Base-by-base conservation (phyloP, 2,797 vertebrate genomes). In the Chiropotes sagulatus region DNA sequence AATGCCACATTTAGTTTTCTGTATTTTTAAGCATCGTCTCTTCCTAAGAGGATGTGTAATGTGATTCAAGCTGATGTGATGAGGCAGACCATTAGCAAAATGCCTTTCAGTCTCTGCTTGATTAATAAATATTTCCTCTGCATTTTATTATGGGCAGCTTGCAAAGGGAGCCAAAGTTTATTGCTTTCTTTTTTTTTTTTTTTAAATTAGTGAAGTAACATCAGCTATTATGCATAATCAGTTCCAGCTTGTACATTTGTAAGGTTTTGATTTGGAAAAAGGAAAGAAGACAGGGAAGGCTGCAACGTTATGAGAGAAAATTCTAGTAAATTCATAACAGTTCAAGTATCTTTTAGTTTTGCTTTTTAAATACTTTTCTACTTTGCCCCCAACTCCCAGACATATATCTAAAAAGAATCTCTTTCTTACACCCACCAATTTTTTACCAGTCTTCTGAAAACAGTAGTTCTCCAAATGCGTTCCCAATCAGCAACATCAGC, bases 121-220 rank as follows among this genome's bases (percentile, higher is more conserved):
- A 72, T 82, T 93, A 96, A 93, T 90, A 39, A 97, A 84, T n/a
- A 90, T 96, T 84, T 91, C 7, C 30, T 61, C 48, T 54, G 36
- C 1, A 6, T 88, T 94, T 95, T 94, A 54, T 57, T 90, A 70
- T 22, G n/a, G 9, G 4, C 11, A 75, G 24, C 22, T 83, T 89
- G 88, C 9, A 72, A 75, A 96, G 78, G 46, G 44, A 90, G 54
- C 28, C 90, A 86, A n/a, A 12, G 44, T 41, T n/a, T 28, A 19
- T 89, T 70, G n/a, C 22, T 52, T 84, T 67, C 20, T 13, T 92
- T 9, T 2, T 11, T 22, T 17, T 14, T 19, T 41, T n/a, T 30
- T n/a, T 22, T 57, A 24, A 20, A 52, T 8, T 15, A 58, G 39
- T n/a, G 41, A 92, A 58, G 9, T 90, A 78, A 44, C 70, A 72